Evolutionary conservation across 2,113 vertebrate species (phyloP), one percentile per base, ranked within the genome.

Genomic region (Lycaon pictus): DNA sequence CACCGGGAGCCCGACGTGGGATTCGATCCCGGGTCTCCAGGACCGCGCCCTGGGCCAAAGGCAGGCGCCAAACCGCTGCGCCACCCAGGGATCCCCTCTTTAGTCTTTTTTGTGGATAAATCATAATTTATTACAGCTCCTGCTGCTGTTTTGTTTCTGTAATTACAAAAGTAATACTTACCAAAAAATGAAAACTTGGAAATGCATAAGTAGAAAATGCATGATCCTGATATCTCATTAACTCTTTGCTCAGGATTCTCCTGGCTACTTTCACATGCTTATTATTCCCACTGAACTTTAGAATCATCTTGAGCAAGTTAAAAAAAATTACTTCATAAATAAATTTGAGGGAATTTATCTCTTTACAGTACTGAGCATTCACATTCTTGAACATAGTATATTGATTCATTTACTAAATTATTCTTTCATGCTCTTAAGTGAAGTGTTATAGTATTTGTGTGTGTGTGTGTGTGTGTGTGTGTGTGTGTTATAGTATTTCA

Each of bases 121-220:
- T 51, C 76, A 83, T 83, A 72, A 92, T 65, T 94, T 53, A 82
- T 82, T 82, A 74, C 51, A 89, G 12, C 48, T 85, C 79, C 56
- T 27, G 25, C 35, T 79, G 51, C 17, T 60, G 32, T 22, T 86
- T 83, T 95, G 11, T 55, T 80, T 67, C 63, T 84, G 55, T 88
- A 84, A 89, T 53, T 88, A 72, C 15, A 35, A 85, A 94, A 93
- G 29, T 25, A 55, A 88, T 55, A 58, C 7, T 84, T 63, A 35
- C 27, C 27, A 67, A 92, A 91, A 95, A 67, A 53, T 53, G 8
- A 82, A 90, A 90, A 76, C 25, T n/a, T 4, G 11, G 63, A 90
- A 90, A 93, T 37, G 12, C 56, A 4, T 65, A 67, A 53, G 53
- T 8, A 56, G 19, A 58, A 93, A 81, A 74, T 58, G 10, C 37